Conservation (phyloP, 1,140 invertebrate species). For the Ridgeia piscesae region DNA sequence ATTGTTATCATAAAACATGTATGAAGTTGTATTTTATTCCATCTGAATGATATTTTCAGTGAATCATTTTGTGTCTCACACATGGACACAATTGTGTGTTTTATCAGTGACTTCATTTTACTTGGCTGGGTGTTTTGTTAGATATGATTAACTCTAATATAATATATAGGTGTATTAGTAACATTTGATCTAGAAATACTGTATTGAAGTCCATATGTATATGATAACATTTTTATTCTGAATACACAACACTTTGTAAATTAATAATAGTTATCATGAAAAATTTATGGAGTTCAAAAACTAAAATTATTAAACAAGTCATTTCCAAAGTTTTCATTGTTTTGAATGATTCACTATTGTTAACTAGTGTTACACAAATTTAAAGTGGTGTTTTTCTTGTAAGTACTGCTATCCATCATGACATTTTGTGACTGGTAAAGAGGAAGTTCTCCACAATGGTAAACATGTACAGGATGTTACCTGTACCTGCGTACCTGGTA, state of each 20-base stretch:
- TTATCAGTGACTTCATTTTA: too few relatives aligned
- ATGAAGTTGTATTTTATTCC: too few relatives aligned
- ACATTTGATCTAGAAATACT: background rate
- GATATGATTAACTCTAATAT: too few relatives aligned
- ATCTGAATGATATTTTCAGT: too few relatives aligned
- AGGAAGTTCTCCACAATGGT: background rate
- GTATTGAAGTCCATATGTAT: background rate
- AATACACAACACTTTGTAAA: background rate
- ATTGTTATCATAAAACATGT: too few relatives aligned
- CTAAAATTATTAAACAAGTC: background rate
- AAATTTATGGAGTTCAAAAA: background rate
- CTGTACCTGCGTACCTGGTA: background rate
- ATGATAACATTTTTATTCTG: background rate
- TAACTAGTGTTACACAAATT: background rate
- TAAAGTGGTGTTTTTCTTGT: background rate
- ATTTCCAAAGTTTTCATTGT: background rate
- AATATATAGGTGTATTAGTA: too few relatives aligned
- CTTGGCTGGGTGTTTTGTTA: too few relatives aligned
- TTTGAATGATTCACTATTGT: background rate
- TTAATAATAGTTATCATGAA: background rate
- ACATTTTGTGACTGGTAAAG: background rate
- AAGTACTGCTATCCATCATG: background rate
- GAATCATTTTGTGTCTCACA: too few relatives aligned
- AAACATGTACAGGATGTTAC: background rate
- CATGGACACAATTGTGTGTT: too few relatives aligned